A percentile compares a stretch with the other conserved stretches of the same genome.
Conservation (phyloP, 2,888 invertebrate genomes). For the Tillus elongatus region DNA sequence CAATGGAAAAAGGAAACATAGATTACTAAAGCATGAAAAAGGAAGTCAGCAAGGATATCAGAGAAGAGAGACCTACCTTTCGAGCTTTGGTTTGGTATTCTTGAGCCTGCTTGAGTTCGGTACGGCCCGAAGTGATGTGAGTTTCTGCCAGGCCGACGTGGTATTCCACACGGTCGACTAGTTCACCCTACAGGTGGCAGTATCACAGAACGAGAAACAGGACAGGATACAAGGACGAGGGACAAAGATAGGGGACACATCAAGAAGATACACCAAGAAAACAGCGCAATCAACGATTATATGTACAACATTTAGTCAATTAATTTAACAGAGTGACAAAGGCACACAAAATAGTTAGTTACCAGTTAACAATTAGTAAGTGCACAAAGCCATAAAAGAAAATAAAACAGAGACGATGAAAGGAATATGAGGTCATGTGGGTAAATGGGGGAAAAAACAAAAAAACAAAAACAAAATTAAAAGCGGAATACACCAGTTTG, state of each 20-base stretch:
- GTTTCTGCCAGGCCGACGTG: conserved; percentile 81
- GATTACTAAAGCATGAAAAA: no score
- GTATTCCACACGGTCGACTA: conserved; percentile 90
- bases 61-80: conserved; percentile 60
- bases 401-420: conserved; percentile 13
- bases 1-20: neutral
- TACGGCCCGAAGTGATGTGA: conserved; percentile 72
- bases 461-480: conserved; percentile 37
- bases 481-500: conserved; percentile 35
- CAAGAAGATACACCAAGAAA: conserved; percentile 39
- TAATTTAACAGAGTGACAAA: conserved; percentile 35
- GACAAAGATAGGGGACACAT: conserved; percentile 20
- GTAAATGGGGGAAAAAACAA: conserved; percentile 23
- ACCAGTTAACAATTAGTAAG: conserved; percentile 21
- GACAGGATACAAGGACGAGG: conserved; percentile 13
- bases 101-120: conserved; percentile 68
- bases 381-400: conserved; percentile 15
- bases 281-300: conserved; percentile 41
- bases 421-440: conserved; percentile 18
- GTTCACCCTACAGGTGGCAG: conserved; percentile 65
- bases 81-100: conserved; percentile 80
- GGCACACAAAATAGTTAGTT: conserved; percentile 38
- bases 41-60: no score
- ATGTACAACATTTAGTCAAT: conserved; percentile 31
- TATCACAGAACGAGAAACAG: conserved; percentile 18